A percentile compares a stretch with the other conserved stretches of the same genome.
Evolutionary conservation across 2,113 vertebrate species (phyloP).

Genomic region (Sigmodon hispidus): DNA sequence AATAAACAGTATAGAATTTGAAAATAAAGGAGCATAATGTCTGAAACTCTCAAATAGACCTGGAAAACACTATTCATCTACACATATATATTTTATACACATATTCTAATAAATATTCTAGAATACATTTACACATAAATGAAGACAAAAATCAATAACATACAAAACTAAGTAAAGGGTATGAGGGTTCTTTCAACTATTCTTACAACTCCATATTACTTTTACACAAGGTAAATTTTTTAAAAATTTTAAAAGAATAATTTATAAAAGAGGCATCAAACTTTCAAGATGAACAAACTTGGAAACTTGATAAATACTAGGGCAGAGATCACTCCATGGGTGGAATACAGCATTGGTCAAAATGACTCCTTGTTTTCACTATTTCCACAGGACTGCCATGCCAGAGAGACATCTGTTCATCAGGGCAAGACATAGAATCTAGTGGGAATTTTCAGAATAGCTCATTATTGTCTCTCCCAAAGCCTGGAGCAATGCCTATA

Average conservation of each 20-base stretch:
- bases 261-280: neutral
- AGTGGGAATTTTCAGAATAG: neutral
- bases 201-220: neutral
- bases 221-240: slow-evolving; percentile 37
- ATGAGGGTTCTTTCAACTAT: neutral
- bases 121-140: neutral
- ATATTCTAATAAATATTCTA: neutral
- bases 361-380: neutral
- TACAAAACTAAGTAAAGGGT: neutral
- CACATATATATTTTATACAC: neutral
- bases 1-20: neutral
- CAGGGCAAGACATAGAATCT: neutral
- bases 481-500: neutral
- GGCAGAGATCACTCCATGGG: neutral
- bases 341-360: neutral
- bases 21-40: neutral
- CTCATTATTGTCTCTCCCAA: neutral
- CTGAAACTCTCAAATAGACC: slow-evolving; percentile 7
- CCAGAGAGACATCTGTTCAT: neutral
- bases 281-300: neutral
- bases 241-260: neutral
- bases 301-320: neutral
- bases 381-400: neutral
- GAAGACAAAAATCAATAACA: neutral
- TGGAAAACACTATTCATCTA: neutral